These are phyloP conservation scores for Homarus gammarus DNA, from an alignment of 2,888 invertebrate genomes.

Conservation along the genomic window DNA sequence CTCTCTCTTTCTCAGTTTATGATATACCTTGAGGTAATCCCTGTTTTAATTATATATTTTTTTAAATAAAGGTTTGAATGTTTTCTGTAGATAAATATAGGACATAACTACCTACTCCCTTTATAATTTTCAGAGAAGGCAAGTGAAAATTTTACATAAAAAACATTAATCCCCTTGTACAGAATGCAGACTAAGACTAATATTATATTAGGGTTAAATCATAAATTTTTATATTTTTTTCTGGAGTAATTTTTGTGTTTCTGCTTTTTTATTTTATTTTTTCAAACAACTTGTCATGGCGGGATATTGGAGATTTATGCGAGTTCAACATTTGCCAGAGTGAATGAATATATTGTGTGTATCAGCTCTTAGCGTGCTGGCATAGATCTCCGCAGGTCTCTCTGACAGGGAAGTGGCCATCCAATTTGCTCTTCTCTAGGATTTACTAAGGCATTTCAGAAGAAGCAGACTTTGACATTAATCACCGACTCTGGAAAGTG, in stretches of 20 bases:
- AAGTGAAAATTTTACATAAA: background rate
- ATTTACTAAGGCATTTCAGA: background rate
- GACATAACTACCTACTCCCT: background rate
- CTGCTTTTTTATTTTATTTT: background rate
- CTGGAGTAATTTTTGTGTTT: background rate
- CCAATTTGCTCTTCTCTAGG: background rate
- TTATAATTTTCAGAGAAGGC: background rate
- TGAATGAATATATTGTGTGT: background rate
- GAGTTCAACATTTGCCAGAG: background rate
- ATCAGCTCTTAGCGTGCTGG: background rate
- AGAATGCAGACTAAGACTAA: too few species aligned
- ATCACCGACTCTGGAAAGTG: background rate
- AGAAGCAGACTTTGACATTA: background rate
- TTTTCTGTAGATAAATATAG: background rate
- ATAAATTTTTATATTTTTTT: background rate
- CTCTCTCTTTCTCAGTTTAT: too few species aligned
- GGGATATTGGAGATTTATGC: background rate
- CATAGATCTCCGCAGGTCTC: background rate
- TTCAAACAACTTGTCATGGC: background rate
- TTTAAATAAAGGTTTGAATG: background rate
- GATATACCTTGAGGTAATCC: background rate
- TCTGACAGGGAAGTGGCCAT: background rate
- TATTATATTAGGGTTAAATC: background rate
- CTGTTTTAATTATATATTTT: slow-evolving; percentile 19
- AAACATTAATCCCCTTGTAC: background rate